phyloP scores from a whole-genome alignment of 1,140 invertebrate genomes.

The Drosophila burlai region DNA sequence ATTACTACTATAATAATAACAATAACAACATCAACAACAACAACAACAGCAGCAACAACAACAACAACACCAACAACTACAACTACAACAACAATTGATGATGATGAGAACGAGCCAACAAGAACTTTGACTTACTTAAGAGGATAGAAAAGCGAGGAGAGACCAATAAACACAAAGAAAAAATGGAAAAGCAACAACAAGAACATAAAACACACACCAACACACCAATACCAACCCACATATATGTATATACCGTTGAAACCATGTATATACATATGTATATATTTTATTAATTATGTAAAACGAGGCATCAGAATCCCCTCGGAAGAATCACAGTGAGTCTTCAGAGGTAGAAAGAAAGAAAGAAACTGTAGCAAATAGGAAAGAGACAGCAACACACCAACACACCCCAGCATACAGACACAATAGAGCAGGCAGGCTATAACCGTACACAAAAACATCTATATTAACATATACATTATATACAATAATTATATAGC shows the following conservation, averaged over 20 bases:
- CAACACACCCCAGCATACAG: slow-evolving; percentile 34
- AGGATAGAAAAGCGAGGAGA: slow-evolving; percentile 17
- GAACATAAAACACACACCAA: slow-evolving; percentile 7
- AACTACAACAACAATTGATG: slow-evolving; percentile 76
- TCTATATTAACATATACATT: slow-evolving; percentile 47
- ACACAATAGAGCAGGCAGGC: slow-evolving; percentile 58
- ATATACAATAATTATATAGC: slow-evolving; percentile 60
- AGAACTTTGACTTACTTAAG: slow-evolving; percentile 78
- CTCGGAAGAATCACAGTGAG: slow-evolving; percentile 37
- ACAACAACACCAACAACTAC: slow-evolving; percentile 49
- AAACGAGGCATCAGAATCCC: slow-evolving; percentile 65
- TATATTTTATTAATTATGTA: slow-evolving; percentile 80
- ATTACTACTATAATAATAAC: slow-evolving; percentile 84
- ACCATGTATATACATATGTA: slow-evolving; percentile 74
- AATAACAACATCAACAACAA: slow-evolving; percentile 75
- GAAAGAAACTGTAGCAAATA: slow-evolving; percentile 63
- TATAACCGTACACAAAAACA: slow-evolving; percentile 55
- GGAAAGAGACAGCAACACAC: slow-evolving; percentile 57
- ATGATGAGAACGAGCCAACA: slow-evolving; percentile 57
- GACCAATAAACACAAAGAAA: slow-evolving; percentile 31
- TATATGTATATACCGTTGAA: slow-evolving; percentile 57
- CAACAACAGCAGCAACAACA: slow-evolving; percentile 52
- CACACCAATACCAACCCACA: slow-evolving; percentile 48
- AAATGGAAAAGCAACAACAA: slow-evolving; percentile 12
- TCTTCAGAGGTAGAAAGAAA: slow-evolving; percentile 20